Evolutionary conservation across 53 echinoderm and acorn worm species (phyloP).

Genomic region (Holothuria leucospilota): DNA sequence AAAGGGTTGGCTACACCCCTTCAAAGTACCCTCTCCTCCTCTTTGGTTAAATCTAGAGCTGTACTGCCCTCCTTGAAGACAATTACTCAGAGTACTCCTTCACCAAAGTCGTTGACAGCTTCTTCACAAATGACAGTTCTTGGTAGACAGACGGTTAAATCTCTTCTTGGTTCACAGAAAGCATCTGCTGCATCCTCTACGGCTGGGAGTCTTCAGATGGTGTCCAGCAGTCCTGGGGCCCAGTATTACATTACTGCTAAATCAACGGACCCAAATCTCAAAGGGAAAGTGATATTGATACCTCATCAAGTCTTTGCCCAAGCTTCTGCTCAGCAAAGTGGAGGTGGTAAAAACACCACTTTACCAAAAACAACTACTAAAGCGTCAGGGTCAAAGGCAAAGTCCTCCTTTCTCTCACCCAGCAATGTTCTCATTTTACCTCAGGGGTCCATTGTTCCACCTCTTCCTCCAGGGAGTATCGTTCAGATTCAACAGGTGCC

Average conservation of each 20-base stretch:
- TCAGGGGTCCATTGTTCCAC: constrained; percentile 96
- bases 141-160: constrained; percentile 43
- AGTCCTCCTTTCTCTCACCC: constrained; percentile 86
- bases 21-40: background rate
- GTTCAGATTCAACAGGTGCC: constrained; percentile 99
- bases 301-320: constrained; percentile 96
- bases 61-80: constrained; percentile 29
- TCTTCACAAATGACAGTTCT: constrained; percentile 37
- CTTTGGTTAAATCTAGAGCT: background rate
- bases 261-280: constrained; percentile 95
- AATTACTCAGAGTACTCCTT: background rate
- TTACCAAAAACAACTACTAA: constrained; percentile 61
- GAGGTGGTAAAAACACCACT: constrained; percentile 51
- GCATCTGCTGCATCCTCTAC: background rate
- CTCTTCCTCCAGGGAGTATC: constrained; percentile 93
- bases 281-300: constrained; percentile 96
- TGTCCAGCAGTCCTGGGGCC: constrained; percentile 74
- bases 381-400: constrained; percentile 45
- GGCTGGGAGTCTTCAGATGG: constrained; percentile 22
- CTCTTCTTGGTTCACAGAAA: constrained; percentile 37
- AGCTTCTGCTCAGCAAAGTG: constrained; percentile 75
- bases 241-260: constrained; percentile 98
- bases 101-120: background rate
- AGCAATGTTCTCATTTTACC: constrained; percentile 96
- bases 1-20: background rate